Evolutionary conservation across 1,140 invertebrate genomes (phyloP), one percentile per base, ranked within the genome.

Genomic region (Tachypleus tridentatus): DNA sequence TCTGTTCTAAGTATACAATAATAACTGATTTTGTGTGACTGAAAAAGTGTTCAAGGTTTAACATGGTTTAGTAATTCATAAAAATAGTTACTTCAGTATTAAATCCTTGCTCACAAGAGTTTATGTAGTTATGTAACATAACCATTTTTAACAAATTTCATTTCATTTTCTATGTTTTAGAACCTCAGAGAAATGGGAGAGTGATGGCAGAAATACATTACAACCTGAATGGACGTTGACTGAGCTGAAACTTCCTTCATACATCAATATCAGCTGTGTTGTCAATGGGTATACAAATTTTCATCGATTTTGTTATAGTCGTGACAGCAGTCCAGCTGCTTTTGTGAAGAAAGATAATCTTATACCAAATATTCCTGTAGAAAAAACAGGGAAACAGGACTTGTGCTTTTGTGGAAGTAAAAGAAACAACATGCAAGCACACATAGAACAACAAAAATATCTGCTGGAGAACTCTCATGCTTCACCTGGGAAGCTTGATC

Each of bases 251-350:
- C 63, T 70, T 72, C 91, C 90, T 0, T 92, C 89, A 62, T 94
- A 94, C 75, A 77, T 94, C 58, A 88, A 87, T 72, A 78, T 94
- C 61, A 89, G 91, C 60, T 92, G 91, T 74, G 90, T 88, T 11
- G 88, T 93, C 49, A 92, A 88, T 77, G 91, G 91, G 7, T 94
- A 94, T 74, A 88, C 87, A 0, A 87, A 87, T 70, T 82, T 88
- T 58, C 89, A 85, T 8, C 87, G 87, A 64, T 92, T 92, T 81
- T 71, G 76, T 66, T 76, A 82, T 4, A 76, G 73, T 5, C 68
- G 75, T 48, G 74, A 77, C 54, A 70, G 69, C 64, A 77, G 73
- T 62, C 73, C 73, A 48, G 73, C 72, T 54, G 67, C 72, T 6
- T 54, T 70, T 50, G 11, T 8, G 29, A 48, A 51, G 61, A 67